These are phyloP conservation scores for Cynoglossus semilaevis DNA, from an alignment of 2,113 vertebrate species.

Conservation along the genomic window DNA sequence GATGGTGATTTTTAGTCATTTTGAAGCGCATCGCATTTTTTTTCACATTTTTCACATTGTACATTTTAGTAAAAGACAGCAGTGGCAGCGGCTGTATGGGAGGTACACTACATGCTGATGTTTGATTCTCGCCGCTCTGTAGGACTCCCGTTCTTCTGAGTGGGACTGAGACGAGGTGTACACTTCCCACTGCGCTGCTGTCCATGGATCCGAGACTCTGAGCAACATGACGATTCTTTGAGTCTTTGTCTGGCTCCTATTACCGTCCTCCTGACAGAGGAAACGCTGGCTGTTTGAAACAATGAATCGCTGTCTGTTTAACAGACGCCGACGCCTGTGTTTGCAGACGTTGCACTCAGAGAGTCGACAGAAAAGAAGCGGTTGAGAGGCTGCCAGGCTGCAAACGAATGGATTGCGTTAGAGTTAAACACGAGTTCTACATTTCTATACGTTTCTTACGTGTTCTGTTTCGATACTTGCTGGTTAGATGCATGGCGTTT, in stretches of 20 bases:
- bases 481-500: no score
- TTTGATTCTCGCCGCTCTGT: slow-evolving; percentile 39
- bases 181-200: slow-evolving; percentile 37
- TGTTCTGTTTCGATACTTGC: no score
- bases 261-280: slow-evolving; percentile 54
- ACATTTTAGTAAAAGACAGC: no score
- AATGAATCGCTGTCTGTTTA: slow-evolving; percentile 50
- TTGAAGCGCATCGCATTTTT: no score
- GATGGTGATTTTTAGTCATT: no score
- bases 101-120: slow-evolving; percentile 3
- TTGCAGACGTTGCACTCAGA: slow-evolving; percentile 11
- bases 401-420: no score
- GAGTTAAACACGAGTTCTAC: no score
- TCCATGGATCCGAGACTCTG: slow-evolving; percentile 36
- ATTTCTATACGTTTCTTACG: no score
- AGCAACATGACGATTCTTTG: slow-evolving; percentile 55
- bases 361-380: slow-evolving; percentile 8
- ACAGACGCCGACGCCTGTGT: slow-evolving; percentile 18
- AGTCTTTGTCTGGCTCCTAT: slow-evolving; percentile 56
- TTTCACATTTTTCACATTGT: no score
- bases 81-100: slow-evolving; percentile 38
- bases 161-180: slow-evolving; percentile 43
- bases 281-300: slow-evolving; percentile 55
- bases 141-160: slow-evolving; percentile 33
- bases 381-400: no score